Percentiles rank a stretch among this genome's conserved stretches.
Evolutionary conservation across 2,113 vertebrate species (phyloP).

Genomic region (Nannospalax galili): DNA sequence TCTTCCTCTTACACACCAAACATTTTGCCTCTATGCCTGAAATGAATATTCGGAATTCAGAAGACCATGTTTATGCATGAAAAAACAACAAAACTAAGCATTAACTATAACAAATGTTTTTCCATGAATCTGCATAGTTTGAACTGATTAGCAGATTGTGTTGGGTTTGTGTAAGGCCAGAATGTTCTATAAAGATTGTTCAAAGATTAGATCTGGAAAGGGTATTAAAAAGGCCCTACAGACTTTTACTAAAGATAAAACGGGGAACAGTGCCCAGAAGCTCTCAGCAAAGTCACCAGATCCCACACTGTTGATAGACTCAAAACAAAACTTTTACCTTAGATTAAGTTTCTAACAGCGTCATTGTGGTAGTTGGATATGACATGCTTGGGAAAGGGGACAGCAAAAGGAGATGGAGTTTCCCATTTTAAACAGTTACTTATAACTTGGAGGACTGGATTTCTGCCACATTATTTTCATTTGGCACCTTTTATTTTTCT

Average conservation of each 20-base stretch:
- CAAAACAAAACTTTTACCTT: background rate
- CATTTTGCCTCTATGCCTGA: conserved; percentile 74
- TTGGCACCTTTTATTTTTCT: background rate
- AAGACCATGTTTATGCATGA: conserved; percentile 74
- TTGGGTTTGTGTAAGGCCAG: conserved; percentile 50
- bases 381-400: background rate
- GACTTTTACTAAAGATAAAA: background rate
- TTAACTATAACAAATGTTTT: conserved; percentile 75
- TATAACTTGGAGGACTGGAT: background rate
- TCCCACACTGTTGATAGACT: background rate
- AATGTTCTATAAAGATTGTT: background rate
- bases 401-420: background rate
- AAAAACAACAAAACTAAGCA: conserved; percentile 66
- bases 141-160: conserved; percentile 67
- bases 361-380: background rate
- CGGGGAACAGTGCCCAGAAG: too few relatives aligned
- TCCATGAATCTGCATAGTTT: conserved; percentile 67
- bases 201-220: background rate
- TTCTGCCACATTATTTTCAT: background rate
- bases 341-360: background rate
- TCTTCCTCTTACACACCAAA: conserved; percentile 71
- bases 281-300: background rate
- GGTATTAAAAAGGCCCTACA: background rate
- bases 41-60: conserved; percentile 78
- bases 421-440: background rate